Evolutionary conservation across 2,797 vertebrate species (phyloP).

Genomic region (Lepidocolaptes lacrymiger): DNA sequence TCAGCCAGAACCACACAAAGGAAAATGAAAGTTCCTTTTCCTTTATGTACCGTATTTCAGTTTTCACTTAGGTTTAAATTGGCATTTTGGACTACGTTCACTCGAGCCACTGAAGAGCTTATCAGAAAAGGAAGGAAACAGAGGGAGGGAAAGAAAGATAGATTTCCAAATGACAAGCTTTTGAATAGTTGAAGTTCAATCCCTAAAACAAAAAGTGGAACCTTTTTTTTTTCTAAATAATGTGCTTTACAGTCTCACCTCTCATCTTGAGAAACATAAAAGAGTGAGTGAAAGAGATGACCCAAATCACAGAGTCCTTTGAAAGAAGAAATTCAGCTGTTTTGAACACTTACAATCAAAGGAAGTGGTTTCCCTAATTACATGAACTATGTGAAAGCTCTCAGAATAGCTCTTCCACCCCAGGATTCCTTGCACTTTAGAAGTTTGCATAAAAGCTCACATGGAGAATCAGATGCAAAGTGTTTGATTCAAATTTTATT

Average conservation of each 20-base stretch:
- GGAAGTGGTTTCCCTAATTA: conserved; percentile 88
- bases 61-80: conserved; percentile 75
- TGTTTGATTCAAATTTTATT: conserved; percentile 86
- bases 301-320: conserved; percentile 85
- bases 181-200: conserved; percentile 83
- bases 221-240: conserved; percentile 80
- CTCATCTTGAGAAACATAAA: conserved; percentile 84
- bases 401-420: conserved; percentile 85
- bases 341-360: conserved; percentile 89
- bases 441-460: conserved; percentile 87
- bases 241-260: conserved; percentile 80
- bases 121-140: conserved; percentile 73
- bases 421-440: conserved; percentile 86
- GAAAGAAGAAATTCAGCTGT: conserved; percentile 85
- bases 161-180: conserved; percentile 77
- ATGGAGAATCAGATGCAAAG: conserved; percentile 85
- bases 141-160: conserved; percentile 72
- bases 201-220: conserved; percentile 84
- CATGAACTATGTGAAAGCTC: conserved; percentile 85
- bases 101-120: conserved; percentile 63
- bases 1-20: conserved; percentile 67
- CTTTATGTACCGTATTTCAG: conserved; percentile 64
- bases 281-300: conserved; percentile 85
- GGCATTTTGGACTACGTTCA: conserved; percentile 72
- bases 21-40: conserved; percentile 72